A percentile compares a stretch with the other conserved stretches of the same genome.
phyloP scores from a whole-genome alignment of 2,797 vertebrate species.

The Alcedo atthis region DNA sequence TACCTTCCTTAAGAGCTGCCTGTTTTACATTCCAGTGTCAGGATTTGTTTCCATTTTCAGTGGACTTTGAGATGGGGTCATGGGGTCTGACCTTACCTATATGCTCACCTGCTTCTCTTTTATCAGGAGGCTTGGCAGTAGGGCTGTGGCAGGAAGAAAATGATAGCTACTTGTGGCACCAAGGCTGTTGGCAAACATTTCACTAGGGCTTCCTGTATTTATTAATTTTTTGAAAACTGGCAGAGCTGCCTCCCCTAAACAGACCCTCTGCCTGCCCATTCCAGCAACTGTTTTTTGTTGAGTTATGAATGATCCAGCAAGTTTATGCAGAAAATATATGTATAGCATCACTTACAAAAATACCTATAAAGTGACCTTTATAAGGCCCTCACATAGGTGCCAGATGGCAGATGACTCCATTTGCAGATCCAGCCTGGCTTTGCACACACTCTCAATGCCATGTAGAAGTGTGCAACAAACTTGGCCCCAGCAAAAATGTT shows the following conservation, averaged over 20 bases:
- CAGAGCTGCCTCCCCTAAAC: neutral
- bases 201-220: neutral
- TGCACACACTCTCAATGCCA: accelerated
- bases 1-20: neutral
- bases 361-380: neutral
- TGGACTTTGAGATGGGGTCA: neutral
- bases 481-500: neutral
- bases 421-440: neutral
- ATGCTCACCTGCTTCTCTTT: neutral
- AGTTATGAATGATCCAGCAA: neutral
- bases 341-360: neutral
- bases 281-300: neutral
- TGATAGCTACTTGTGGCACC: neutral
- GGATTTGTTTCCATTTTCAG: neutral
- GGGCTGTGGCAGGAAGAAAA: neutral
- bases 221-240: neutral
- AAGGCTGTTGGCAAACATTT: neutral
- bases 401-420: neutral
- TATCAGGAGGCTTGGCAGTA: neutral
- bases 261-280: neutral
- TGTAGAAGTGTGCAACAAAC: neutral
- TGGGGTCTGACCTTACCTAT: neutral
- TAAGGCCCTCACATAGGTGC: neutral
- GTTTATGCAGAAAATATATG: neutral
- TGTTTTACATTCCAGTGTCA: neutral